Conservation (phyloP, 2,113 vertebrate genomes). For the Noctilio leporinus region DNA sequence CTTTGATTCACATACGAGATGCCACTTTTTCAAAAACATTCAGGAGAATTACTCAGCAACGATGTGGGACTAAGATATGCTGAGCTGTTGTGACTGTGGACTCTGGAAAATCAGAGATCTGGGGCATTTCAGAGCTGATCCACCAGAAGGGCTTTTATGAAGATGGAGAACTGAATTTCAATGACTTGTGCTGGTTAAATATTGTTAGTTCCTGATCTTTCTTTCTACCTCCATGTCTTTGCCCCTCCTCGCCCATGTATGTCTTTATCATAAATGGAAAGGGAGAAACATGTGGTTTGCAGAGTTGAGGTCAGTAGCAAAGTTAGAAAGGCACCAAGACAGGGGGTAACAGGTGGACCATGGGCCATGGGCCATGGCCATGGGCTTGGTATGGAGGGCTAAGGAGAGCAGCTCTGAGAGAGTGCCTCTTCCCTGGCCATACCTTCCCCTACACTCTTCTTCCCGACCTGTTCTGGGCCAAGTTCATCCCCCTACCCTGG, state of each 20-base stretch:
- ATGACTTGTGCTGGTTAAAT: neutral
- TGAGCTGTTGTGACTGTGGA: neutral
- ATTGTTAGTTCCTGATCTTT: neutral
- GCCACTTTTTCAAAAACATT: neutral
- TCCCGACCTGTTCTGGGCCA: fast-evolving
- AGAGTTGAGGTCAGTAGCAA: neutral
- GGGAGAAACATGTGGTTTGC: neutral
- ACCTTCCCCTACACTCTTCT: fast-evolving
- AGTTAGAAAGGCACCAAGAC: neutral
- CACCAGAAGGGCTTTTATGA: neutral
- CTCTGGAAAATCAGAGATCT: neutral
- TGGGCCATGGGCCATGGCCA: too few species aligned
- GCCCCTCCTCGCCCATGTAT: neutral
- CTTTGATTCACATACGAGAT: neutral
- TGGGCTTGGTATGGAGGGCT: too few species aligned
- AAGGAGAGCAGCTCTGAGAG: neutral
- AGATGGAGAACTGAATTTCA: neutral
- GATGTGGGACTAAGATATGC: neutral
- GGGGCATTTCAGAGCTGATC: neutral
- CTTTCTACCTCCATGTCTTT: neutral
- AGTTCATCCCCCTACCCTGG: fast-evolving
- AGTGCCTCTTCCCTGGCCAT: fast-evolving
- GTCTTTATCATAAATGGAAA: neutral
- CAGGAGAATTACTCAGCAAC: neutral
- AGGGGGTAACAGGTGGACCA: fast-evolving